Percentiles rank a stretch among this genome's conserved stretches.
phyloP scores from a whole-genome alignment of 2,113 vertebrate species.

The Lethenteron camtschaticum region DNA sequence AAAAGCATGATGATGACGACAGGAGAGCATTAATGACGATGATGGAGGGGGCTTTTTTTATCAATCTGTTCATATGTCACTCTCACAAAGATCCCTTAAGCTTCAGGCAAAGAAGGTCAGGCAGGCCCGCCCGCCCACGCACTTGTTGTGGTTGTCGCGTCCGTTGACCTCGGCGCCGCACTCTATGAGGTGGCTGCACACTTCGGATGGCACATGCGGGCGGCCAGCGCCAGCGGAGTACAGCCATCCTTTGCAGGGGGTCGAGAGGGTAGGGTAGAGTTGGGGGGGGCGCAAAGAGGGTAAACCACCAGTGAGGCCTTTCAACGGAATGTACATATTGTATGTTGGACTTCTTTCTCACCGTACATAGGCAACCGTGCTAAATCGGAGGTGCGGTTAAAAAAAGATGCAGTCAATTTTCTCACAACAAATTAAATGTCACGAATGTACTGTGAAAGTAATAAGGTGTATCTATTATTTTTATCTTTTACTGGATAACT shows the following conservation, averaged over 20 bases:
- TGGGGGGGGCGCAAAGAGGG: neutral
- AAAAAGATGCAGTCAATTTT: no score
- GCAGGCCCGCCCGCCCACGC: constrained; percentile 8
- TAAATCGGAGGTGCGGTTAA: no score
- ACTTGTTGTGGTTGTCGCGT: constrained; percentile 86
- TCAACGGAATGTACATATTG: neutral
- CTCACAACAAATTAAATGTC: no score
- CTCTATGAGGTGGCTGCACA: constrained; percentile 70
- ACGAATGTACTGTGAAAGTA: no score
- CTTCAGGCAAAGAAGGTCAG: neutral
- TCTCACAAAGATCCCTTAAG: neutral
- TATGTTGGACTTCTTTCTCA: no score
- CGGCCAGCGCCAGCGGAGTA: constrained; percentile 69
- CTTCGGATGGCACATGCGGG: constrained; percentile 66
- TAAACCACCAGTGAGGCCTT: constrained; percentile 2
- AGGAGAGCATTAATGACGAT: no score
- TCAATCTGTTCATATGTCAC: no score
- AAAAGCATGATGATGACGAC: no score
- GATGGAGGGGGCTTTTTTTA: no score
- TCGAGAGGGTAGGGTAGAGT: neutral
- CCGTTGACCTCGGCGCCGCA: constrained; percentile 49
- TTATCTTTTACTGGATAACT: no score
- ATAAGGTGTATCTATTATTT: no score
- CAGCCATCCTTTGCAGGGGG: constrained; percentile 42
- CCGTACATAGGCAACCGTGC: no score